phyloP scores from a whole-genome alignment of 2,113 vertebrate genomes.

The Trogon surrucura region DNA sequence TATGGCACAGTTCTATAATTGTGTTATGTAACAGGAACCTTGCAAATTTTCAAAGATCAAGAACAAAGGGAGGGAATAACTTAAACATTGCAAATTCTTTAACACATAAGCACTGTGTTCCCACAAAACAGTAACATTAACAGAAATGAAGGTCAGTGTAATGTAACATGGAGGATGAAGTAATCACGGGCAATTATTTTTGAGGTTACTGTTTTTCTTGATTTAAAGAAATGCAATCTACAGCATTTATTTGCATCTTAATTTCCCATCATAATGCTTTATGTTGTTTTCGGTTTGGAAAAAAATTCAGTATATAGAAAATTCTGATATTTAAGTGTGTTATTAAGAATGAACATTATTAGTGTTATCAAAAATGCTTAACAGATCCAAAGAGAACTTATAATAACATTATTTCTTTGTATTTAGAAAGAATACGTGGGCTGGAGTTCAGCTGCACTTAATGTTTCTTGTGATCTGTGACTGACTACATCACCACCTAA shows the following conservation, averaged over 20 bases:
- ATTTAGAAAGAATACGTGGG: neutral
- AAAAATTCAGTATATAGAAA: neutral
- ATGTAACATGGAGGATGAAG: neutral
- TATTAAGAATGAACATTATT: neutral
- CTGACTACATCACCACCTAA: neutral
- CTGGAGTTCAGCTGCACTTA: neutral
- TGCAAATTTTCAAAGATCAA: constrained; percentile 30
- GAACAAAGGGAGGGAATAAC: neutral
- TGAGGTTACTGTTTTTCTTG: neutral
- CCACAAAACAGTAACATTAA: neutral
- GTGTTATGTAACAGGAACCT: neutral
- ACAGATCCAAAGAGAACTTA: neutral
- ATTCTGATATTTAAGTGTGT: neutral
- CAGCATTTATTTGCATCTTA: neutral
- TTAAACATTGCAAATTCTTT: neutral
- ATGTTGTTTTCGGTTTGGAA: neutral
- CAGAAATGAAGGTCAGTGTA: neutral
- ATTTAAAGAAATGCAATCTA: neutral
- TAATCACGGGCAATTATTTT: neutral
- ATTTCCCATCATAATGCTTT: neutral
- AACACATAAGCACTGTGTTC: neutral
- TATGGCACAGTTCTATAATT: constrained; percentile 32
- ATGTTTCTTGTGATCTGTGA: neutral
- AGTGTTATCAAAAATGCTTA: neutral
- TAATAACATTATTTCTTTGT: neutral